Evolutionary conservation across 2,113 vertebrate species (phyloP), one percentile per base, ranked within the genome.

Genomic region (Tor tambroides): DNA sequence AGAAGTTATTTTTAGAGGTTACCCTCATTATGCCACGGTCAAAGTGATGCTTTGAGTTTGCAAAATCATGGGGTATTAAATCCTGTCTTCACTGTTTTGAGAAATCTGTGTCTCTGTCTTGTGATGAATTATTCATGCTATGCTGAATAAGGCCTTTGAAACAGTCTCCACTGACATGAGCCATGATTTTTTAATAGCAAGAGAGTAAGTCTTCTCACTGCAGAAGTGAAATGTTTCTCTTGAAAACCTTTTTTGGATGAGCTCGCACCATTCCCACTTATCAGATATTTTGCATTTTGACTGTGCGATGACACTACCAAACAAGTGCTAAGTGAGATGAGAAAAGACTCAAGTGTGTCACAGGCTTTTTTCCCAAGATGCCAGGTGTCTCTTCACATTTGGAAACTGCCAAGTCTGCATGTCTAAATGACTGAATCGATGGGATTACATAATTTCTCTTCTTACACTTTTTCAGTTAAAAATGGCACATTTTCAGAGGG

Each of bases 41-140:
- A 87, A 83, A 83, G 59, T 54, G 80, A 83, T 83, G 75, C 76
- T 79, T 77, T 76, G 80, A 83, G 80, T 83, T 83, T 35, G 72
- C 80, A 49, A 87, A 87, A 87, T 84, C 72, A 67, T 77, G 43
- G 21, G 59, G 72, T 83, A 87, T 83, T 83, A 83, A 83, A 82
- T 83, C 80, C 59, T 56, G 86, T 87, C 86, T 78, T 83, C 74
- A 83, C 80, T 88, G 85, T 86, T 88, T 88, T 61, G 80, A 86
- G 59, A 83, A 86, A 83, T 83, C 84, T 86, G 79, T 72, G 65
- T 88, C 80, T 86, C 65, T 71, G 43, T 82, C 84, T 77, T 67
- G 59, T 77, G 80, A 76, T 87, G 86, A 87, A 87, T 87, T 77
- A 87, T 87, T 87, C 86, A 87, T 87, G 46, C 74, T 56, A 79